Base-by-base conservation (phyloP, 92 coral and sea anemone species). In the Zoanthus sansibaricus region DNA sequence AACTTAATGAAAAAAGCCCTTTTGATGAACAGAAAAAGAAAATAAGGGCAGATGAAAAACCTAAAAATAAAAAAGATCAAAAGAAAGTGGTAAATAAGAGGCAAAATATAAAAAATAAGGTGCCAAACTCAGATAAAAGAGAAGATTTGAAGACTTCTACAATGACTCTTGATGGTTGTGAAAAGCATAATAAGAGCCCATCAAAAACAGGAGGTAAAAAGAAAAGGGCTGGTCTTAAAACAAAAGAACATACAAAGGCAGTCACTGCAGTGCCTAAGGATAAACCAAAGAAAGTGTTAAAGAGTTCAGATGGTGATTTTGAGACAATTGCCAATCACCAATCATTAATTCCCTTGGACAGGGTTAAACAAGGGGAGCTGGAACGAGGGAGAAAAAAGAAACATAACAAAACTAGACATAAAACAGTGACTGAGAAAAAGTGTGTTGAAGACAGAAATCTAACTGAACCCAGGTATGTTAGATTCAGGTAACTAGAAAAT, bases 251-350 rank as follows among this genome's bases (percentile, higher is more conserved):
- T 47, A 75, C 47, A 16, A 46, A 75, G n/a, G 15, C 16, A 76
- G 42, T 15, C 31, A 44, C 9, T 5, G 49, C 21, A 49, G 51
- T 21, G 45, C 7, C 66, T 21, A 76, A 56, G 46, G 42, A 51
- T 1, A 47, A 16, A 52, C 62, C 44, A 31, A 25, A 21, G 31
- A 76, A 20, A 18, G 16, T 76, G 6, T 7, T 52, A 13, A 76
- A 76, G 17, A 76, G 62, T 52, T 76, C 66, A 6, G 82, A 76
- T 6, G 51, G 82, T 76, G 82, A 76, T 76, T 76, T 76, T 76
- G 82, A 76, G 49, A 51, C 10, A 49, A 30, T 42, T 30, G 16
- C 10, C 1, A 76, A 21, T 16, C 46, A 76, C 9, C 62, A 76
- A 49, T 21, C 82, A 51, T 44, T 51, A 9, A 49, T 15, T 25